Evolutionary conservation across 2,113 vertebrate genomes (phyloP).

Genomic region (Nycticryphes semicollaris): DNA sequence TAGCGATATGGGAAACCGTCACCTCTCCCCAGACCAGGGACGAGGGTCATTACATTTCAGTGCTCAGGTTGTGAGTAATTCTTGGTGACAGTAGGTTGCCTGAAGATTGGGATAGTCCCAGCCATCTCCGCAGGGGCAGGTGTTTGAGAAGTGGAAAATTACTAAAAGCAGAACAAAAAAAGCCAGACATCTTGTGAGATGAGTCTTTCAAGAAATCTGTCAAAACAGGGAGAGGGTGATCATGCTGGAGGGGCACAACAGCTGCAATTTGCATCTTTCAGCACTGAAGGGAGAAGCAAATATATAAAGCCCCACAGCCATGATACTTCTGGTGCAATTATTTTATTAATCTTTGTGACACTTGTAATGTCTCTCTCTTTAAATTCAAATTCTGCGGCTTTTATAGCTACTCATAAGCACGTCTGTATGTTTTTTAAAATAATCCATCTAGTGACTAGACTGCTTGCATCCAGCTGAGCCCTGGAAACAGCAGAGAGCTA

Average conservation of each 20-base stretch:
- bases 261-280: conserved; percentile 57
- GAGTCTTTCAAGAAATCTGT: conserved; percentile 52
- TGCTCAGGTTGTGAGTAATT: neutral
- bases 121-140: conserved; percentile 4
- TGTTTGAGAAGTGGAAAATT: conserved; percentile 45
- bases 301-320: conserved; percentile 33
- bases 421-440: neutral
- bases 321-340: conserved; percentile 39
- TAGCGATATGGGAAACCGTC: neutral
- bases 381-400: conserved; percentile 51
- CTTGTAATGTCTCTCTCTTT: conserved; percentile 33
- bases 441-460: conserved; percentile 25
- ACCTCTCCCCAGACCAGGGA: neutral
- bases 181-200: conserved; percentile 56
- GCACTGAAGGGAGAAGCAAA: neutral
- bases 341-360: conserved; percentile 65
- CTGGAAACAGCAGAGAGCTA: neutral
- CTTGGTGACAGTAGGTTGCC: neutral
- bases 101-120: neutral
- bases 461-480: conserved; percentile 55
- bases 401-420: conserved; percentile 28
- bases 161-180: conserved; percentile 40
- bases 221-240: conserved; percentile 55
- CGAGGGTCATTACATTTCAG: rapidly evolving
- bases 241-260: conserved; percentile 41